These are phyloP conservation scores for Chiroxiphia lanceolata DNA, from an alignment of 2,797 vertebrate species.

Conservation along the genomic window DNA sequence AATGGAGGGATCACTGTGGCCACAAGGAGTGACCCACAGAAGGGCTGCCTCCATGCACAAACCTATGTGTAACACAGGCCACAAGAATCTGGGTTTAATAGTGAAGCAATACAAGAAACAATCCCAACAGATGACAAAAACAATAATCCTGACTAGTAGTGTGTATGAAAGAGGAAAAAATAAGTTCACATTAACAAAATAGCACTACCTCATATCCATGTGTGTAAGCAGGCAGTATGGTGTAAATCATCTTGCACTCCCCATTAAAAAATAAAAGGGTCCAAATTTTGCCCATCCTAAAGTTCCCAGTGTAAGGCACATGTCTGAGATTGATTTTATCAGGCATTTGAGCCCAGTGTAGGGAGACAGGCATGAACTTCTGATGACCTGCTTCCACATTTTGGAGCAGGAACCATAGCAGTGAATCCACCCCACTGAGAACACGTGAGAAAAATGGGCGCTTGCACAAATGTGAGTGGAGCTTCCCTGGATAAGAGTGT, in stretches of 20 bases:
- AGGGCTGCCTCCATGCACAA: neutral
- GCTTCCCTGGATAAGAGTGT: neutral
- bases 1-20: neutral
- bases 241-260: neutral
- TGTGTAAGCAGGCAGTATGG: neutral
- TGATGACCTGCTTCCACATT: neutral
- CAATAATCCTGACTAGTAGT: neutral
- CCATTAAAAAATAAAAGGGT: neutral
- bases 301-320: neutral
- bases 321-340: neutral
- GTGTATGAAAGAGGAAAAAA: neutral
- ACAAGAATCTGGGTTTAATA: neutral
- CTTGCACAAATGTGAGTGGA: neutral
- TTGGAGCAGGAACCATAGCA: neutral
- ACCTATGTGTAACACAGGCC: neutral
- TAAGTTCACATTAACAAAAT: neutral
- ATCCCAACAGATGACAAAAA: neutral
- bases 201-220: neutral
- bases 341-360: neutral
- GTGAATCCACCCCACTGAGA: neutral
- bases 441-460: rapidly evolving
- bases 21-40: neutral
- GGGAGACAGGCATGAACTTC: neutral
- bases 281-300: neutral
- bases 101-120: neutral